Percentiles rank a stretch among this genome's conserved stretches.
These are phyloP conservation scores for Sinonovacula constricta DNA, from an alignment of 1,140 invertebrate species.

Conservation along the genomic window DNA sequence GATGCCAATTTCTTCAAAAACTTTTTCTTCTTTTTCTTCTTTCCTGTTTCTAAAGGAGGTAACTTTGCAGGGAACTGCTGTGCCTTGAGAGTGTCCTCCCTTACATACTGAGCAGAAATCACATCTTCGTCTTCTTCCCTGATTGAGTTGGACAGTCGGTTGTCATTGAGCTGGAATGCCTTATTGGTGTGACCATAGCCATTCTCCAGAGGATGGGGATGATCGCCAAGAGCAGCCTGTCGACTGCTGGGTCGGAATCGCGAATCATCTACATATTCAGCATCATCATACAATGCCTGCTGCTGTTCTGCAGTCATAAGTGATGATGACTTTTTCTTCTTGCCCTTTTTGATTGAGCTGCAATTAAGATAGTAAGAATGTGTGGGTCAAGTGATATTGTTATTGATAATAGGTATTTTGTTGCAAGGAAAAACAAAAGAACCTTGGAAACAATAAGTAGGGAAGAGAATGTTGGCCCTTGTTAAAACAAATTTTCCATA, in stretches of 20 bases:
- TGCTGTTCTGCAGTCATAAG: constrained; percentile 5
- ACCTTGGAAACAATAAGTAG: too few species aligned
- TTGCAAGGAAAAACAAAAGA: too few species aligned
- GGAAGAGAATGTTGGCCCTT: too few species aligned
- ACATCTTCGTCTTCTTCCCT: constrained; percentile 38
- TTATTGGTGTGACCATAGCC: constrained; percentile 17
- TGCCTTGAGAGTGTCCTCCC: background rate
- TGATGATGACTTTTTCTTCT: constrained; percentile 15
- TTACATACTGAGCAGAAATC: constrained; percentile 13
- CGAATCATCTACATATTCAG: constrained; percentile 34
- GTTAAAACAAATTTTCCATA: too few species aligned
- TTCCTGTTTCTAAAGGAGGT: constrained; percentile 49
- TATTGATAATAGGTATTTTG: too few species aligned
- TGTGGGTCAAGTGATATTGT: too few species aligned
- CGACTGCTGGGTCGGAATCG: constrained; percentile 47
- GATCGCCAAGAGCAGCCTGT: constrained; percentile 24
- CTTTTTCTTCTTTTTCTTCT: constrained; percentile 61
- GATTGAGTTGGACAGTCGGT: constrained; percentile 3
- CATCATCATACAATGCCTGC: constrained; percentile 28
- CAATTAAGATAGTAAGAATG: background rate
- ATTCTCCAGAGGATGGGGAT: constrained; percentile 18
- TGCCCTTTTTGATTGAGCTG: constrained; percentile 2
- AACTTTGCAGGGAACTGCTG: constrained; percentile 22
- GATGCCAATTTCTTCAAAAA: constrained; percentile 58
- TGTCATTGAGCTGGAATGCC: background rate